These are phyloP conservation scores for Aspiorhynchus laticeps DNA, from an alignment of 2,113 vertebrate species.

Conservation along the genomic window DNA sequence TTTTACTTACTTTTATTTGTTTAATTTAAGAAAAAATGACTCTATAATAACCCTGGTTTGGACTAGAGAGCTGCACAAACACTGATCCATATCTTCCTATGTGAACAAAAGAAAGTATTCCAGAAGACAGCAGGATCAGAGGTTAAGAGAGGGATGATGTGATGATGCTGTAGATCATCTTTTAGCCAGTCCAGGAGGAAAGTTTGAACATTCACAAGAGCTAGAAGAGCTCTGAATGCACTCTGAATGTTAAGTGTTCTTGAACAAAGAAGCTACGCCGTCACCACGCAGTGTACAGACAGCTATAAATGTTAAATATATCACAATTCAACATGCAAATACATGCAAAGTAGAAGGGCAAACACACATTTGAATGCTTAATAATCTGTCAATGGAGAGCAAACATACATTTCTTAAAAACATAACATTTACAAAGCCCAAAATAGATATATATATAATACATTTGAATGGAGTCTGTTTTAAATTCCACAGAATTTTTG, in stretches of 20 bases:
- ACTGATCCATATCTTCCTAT: not conserved
- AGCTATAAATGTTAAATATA: no score
- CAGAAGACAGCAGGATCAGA: not conserved
- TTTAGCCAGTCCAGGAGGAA: not conserved
- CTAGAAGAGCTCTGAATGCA: not conserved
- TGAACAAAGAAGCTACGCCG: no score
- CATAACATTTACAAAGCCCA: no score
- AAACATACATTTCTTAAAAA: not conserved
- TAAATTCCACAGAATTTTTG: no score
- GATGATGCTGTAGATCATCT: not conserved
- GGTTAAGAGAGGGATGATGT: not conserved
- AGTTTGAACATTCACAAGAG: not conserved
- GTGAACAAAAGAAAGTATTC: not conserved
- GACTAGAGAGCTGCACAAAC: not conserved
- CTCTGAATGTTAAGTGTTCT: not conserved
- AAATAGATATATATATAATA: no score
- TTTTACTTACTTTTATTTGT: no score
- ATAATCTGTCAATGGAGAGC: not conserved
- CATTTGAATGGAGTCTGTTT: no score
- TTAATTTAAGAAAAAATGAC: no score
- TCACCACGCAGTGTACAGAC: no score
- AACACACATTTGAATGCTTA: not conserved
- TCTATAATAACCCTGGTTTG: not conserved
- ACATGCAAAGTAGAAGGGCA: not conserved
- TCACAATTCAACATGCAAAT: not conserved